Evolutionary conservation across 2,113 vertebrate species (phyloP).

Genomic region (Actenoides hombroni): DNA sequence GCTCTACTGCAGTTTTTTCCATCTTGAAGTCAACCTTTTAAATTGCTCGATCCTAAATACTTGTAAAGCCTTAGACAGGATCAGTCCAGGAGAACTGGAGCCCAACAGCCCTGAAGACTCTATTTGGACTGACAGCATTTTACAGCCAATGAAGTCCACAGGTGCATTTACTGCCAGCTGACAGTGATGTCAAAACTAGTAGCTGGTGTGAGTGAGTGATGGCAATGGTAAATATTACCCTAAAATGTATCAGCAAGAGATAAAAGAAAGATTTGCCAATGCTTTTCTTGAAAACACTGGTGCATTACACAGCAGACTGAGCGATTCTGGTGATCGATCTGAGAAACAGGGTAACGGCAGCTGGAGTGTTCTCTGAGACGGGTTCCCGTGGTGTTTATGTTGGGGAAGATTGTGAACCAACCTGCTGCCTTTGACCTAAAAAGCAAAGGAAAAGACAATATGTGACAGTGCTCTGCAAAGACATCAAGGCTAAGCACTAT

Average conservation of each 20-base stretch:
- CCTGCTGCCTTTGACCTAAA: background rate
- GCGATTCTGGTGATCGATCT: background rate
- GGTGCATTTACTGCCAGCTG: background rate
- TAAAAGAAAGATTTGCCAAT: background rate
- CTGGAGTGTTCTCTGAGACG: background rate
- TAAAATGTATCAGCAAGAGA: background rate
- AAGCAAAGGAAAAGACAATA: background rate
- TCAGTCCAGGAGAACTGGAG: accelerated
- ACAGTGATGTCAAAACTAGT: background rate
- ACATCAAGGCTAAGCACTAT: background rate
- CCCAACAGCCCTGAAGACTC: background rate
- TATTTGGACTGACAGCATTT: background rate
- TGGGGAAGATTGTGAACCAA: background rate
- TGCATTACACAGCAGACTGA: background rate
- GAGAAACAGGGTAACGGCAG: background rate
- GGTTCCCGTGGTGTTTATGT: background rate
- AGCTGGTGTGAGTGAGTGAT: background rate
- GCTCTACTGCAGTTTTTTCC: background rate
- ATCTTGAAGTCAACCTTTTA: background rate
- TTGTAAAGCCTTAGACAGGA: background rate
- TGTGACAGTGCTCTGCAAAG: background rate
- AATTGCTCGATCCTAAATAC: background rate
- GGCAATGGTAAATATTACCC: background rate
- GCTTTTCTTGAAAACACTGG: background rate
- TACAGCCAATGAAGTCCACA: background rate